Evolutionary conservation across 2,113 vertebrate genomes (phyloP), one percentile per base, ranked within the genome.

Genomic region (Rhea pennata): DNA sequence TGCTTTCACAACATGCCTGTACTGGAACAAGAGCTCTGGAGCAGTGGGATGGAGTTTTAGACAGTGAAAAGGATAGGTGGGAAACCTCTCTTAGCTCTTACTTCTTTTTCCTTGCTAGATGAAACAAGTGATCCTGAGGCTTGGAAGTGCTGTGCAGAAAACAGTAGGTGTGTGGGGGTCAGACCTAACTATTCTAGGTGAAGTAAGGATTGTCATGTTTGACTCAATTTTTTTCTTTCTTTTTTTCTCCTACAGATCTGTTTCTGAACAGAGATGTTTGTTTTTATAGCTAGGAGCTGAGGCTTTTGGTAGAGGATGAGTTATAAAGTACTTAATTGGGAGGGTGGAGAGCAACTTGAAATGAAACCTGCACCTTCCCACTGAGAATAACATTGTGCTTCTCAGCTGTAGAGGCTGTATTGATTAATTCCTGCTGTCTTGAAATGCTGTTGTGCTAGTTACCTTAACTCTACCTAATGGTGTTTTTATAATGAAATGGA

Each of bases 301-400:
- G 50, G 66, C 12, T 73, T 92, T 95, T 91, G 64, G 71, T 71
- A 65, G 73, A 74, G 72, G 48, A 81, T 65, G 67, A 87, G 26
- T 93, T 88, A 79, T 62, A 56, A 88, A 91, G 67, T 78, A 66
- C 64, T 71, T 95, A 84, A 95, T 94, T 85, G 90, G 90, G 54
- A 87, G 76, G 80, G 87, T 72, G 79, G 79, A 90, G 89, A 95
- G 70, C 48, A 84, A 51, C 69, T 93, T 82, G 66, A 87, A 95
- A 50, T 66, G 66, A 88, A 90, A 67, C 71, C 36, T 77, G 10
- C 20, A 56, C 72, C 76, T 86, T 88, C 79, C 62, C 59, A 54
- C 33, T 5, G 40, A 73, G 71, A 79, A 39, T 58, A 84, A 54
- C 91, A 81, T 78, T 84, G 62, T 91, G 71, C 42, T 80, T 80